phyloP scores from a whole-genome alignment of 2,888 invertebrate genomes.

The Drosophila percnosoma region DNA sequence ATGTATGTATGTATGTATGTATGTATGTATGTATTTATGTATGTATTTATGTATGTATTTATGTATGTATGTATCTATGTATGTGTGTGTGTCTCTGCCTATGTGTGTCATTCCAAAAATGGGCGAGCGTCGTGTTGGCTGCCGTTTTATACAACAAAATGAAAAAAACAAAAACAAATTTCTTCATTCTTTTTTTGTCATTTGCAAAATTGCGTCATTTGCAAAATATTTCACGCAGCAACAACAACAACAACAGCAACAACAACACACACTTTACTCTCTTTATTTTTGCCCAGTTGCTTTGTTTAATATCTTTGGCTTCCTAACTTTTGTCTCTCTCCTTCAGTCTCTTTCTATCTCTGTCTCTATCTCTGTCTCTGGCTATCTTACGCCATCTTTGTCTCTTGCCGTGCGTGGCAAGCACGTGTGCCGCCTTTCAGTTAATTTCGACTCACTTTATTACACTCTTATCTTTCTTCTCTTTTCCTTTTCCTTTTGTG shows the following conservation, averaged over 20 bases:
- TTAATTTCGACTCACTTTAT: constrained; percentile 22
- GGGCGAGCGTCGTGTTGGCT: constrained; percentile 69
- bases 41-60: not conserved
- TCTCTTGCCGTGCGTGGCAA: constrained; percentile 13
- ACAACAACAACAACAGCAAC: not conserved
- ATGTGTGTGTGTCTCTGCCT: not conserved
- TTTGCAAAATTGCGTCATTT: constrained; percentile 73
- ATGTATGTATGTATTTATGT: not conserved
- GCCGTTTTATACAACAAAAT: constrained; percentile 40
- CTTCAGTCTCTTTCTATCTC: not conserved
- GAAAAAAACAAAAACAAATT: constrained; percentile 16
- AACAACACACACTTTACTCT: constrained; percentile 10
- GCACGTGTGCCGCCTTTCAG: constrained; percentile 27
- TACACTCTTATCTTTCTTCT: constrained; percentile 10
- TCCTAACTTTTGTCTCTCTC: constrained; percentile 1
- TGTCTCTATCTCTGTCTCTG: not conserved
- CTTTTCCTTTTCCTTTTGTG: constrained; percentile 2
- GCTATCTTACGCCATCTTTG: constrained; percentile 5
- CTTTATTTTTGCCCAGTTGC: constrained; percentile 18
- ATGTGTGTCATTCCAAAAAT: constrained; percentile 52
- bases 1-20: too few species aligned
- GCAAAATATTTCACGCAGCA: constrained; percentile 64
- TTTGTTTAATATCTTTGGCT: constrained; percentile 30
- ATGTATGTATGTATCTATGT: not conserved
- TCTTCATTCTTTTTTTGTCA: constrained; percentile 17